Evolutionary conservation across 2,888 invertebrate species (phyloP), one percentile per base, ranked within the genome.

Genomic region (Phrixothrix hirtus): DNA sequence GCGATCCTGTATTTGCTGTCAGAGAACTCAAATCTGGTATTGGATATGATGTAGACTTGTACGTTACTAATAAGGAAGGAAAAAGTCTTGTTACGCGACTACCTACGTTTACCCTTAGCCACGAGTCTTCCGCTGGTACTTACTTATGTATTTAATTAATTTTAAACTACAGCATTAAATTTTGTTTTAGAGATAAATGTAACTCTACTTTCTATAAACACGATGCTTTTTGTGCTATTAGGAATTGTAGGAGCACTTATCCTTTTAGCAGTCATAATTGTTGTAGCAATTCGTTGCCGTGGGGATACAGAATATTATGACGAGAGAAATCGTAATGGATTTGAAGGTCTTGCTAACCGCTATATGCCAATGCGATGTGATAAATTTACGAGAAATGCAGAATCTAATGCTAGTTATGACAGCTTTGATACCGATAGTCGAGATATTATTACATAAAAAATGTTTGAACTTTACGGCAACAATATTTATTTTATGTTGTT

Each of bases 151-250:
- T n/a, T n/a, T n/a, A n/a, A n/a, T n/a, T n/a, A n/a, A n/a, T n/a
- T n/a, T n/a, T n/a, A n/a, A n/a, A n/a, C n/a, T n/a, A n/a, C n/a
- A n/a, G n/a, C n/a, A n/a, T n/a, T n/a, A n/a, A n/a, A n/a, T n/a
- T n/a, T n/a, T n/a, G n/a, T n/a, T n/a, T n/a, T n/a, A n/a, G n/a
- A n/a, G n/a, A n/a, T n/a, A n/a, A n/a, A n/a, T n/a, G n/a, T n/a
- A n/a, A n/a, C n/a, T n/a, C 16, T 86, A 61, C 87, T 89, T 63
- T 88, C 88, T 67, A 75, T 91, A 63, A 89, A 89, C 5, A 89
- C 90, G 0, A 80, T 90, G 6, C 77, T 91, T 42, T 87, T 88
- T 38, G 83, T 84, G 1, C 79, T 89, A 26, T 84, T 88, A 11
- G 88, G 88, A 2, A 82, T 87, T 38, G 83, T 89, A 15, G 84